These are phyloP conservation scores for Callithrix jacchus DNA, from an alignment of 2,113 vertebrate species.

Conservation along the genomic window DNA sequence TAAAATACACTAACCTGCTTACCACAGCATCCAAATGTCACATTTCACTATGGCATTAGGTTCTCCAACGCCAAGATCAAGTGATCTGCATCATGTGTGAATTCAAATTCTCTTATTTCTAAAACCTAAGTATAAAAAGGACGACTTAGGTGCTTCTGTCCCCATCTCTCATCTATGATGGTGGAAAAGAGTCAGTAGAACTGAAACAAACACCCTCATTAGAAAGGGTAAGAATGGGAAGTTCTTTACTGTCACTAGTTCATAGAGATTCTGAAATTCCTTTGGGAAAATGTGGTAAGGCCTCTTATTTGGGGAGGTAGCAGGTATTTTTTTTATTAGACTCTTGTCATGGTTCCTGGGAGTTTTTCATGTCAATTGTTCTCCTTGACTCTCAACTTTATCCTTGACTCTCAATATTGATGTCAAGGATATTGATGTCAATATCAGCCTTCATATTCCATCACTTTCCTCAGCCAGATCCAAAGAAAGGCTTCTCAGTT, in stretches of 20 bases:
- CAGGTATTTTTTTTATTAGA: neutral
- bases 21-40: neutral
- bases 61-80: neutral
- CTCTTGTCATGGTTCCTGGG: neutral
- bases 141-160: neutral
- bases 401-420: too few relatives aligned
- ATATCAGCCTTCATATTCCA: neutral
- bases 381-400: neutral
- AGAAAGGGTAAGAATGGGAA: neutral
- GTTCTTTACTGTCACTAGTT: neutral
- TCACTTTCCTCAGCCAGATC: neutral
- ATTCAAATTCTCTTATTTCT: neutral
- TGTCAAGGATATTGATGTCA: too few relatives aligned
- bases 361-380: neutral
- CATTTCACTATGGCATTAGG: neutral
- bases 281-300: neutral
- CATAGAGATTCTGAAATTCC: neutral
- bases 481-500: neutral
- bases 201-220: neutral
- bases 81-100: neutral
- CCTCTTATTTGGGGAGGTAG: neutral
- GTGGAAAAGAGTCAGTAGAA: neutral
- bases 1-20: neutral
- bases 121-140: neutral
- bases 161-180: neutral